Conservation (phyloP, 1,140 invertebrate genomes). For the Lepidurus apus region DNA sequence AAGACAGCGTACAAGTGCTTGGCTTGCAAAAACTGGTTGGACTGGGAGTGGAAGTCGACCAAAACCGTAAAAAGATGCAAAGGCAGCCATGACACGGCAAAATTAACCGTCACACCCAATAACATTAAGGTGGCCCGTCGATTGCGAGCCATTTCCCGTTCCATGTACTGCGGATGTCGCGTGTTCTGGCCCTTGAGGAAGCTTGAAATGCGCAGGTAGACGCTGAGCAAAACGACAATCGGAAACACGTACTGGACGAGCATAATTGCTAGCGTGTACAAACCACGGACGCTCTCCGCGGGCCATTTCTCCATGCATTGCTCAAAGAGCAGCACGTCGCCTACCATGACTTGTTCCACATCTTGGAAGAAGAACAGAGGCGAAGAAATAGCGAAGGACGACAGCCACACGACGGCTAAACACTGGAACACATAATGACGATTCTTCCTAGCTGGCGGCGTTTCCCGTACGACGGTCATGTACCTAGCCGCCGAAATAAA, state of each 20-base stretch:
- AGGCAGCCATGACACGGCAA: background rate
- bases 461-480: conserved; percentile 24
- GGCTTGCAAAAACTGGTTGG: background rate
- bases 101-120: background rate
- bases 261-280: conserved; percentile 1
- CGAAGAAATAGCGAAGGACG: conserved; percentile 3
- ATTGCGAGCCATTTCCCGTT: conserved; percentile 13
- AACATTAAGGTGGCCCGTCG: background rate
- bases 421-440: background rate
- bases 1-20: conserved; percentile 46
- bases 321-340: background rate
- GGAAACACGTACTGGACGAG: conserved; percentile 28
- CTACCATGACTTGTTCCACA: conserved; percentile 21
- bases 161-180: background rate
- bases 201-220: conserved; percentile 8
- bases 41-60: background rate
- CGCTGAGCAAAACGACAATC: background rate
- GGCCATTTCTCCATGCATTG: conserved; percentile 27
- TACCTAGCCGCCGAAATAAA: background rate
- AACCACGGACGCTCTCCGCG: background rate
- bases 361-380: conserved; percentile 24
- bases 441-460: background rate
- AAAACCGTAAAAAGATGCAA: background rate
- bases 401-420: conserved; percentile 8
- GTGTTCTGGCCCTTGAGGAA: conserved; percentile 4